phyloP scores from a whole-genome alignment of 2,797 vertebrate genomes.

The Scolopax rusticola region DNA sequence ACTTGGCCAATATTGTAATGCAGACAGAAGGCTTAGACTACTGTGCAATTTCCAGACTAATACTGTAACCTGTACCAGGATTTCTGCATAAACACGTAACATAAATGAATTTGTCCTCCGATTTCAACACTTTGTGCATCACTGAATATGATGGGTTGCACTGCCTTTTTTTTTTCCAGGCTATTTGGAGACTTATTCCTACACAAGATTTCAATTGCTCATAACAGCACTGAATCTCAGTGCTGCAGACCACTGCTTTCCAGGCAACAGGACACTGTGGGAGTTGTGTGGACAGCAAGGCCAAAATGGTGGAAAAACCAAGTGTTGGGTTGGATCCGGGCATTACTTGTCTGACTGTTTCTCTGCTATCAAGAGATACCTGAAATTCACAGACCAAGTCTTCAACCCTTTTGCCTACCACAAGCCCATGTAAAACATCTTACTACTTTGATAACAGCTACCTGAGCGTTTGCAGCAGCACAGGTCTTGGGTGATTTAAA shows the following conservation, averaged over 20 bases:
- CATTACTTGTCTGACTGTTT: not conserved
- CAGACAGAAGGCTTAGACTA: not conserved
- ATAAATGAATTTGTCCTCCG: not conserved
- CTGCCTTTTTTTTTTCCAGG: not conserved
- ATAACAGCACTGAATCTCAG: not conserved
- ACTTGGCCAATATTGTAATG: not conserved
- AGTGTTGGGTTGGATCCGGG: not conserved
- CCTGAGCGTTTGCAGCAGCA: not conserved
- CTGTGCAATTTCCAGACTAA: not conserved
- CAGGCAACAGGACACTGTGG: not conserved
- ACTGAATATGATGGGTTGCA: not conserved
- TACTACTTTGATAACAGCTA: not conserved
- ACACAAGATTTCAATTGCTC: not conserved
- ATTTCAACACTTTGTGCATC: not conserved
- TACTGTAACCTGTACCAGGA: not conserved
- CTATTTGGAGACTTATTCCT: not conserved
- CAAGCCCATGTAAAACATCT: not conserved
- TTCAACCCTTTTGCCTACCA: not conserved
- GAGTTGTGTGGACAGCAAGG: not conserved
- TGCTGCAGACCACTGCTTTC: accelerated
- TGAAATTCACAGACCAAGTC: not conserved
- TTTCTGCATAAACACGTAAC: not conserved
- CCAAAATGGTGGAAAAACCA: accelerated
- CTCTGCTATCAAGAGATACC: not conserved
- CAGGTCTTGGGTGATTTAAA: not conserved